Percentiles rank a stretch among this genome's conserved stretches.
Evolutionary conservation across 2,888 invertebrate genomes (phyloP).

Genomic region (Amphipyra berbera): DNA sequence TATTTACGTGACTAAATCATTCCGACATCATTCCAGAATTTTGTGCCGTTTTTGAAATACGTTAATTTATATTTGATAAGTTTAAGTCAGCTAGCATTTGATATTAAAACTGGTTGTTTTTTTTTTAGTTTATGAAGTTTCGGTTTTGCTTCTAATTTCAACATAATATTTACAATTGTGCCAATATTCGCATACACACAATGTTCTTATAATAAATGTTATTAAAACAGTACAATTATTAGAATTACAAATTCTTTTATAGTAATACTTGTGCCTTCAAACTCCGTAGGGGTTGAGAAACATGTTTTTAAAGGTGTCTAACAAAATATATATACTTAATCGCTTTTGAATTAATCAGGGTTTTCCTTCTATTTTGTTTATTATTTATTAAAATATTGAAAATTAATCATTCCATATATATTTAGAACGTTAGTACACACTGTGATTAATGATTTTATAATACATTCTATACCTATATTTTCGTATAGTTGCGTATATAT

Average conservation of each 20-base stretch:
- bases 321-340: slow-evolving; percentile 57
- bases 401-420: slow-evolving; percentile 82
- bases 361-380: slow-evolving; percentile 56
- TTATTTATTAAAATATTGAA: slow-evolving; percentile 69
- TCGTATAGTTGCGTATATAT: slow-evolving; percentile 70
- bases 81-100: slow-evolving; percentile 62
- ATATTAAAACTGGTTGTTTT: slow-evolving; percentile 48
- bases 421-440: slow-evolving; percentile 78
- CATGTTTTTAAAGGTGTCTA: slow-evolving; percentile 67
- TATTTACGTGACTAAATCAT: slow-evolving; percentile 64
- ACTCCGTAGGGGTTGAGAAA: slow-evolving; percentile 68
- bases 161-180: slow-evolving; percentile 60
- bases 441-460: slow-evolving; percentile 82
- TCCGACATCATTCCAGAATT: slow-evolving; percentile 76
- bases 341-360: slow-evolving; percentile 65
- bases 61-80: slow-evolving; percentile 56
- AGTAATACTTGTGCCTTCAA: slow-evolving; percentile 73
- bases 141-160: slow-evolving; percentile 36
- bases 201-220: slow-evolving; percentile 50
- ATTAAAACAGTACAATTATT: slow-evolving; percentile 71
- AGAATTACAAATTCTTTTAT: slow-evolving; percentile 68
- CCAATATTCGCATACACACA: slow-evolving; percentile 63
- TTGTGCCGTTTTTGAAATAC: slow-evolving; percentile 49
- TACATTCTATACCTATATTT: slow-evolving; percentile 73
- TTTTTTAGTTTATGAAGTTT: slow-evolving; percentile 39